Evolutionary conservation across 1,140 invertebrate species (phyloP).

Genomic region (Drosophila arizonae): DNA sequence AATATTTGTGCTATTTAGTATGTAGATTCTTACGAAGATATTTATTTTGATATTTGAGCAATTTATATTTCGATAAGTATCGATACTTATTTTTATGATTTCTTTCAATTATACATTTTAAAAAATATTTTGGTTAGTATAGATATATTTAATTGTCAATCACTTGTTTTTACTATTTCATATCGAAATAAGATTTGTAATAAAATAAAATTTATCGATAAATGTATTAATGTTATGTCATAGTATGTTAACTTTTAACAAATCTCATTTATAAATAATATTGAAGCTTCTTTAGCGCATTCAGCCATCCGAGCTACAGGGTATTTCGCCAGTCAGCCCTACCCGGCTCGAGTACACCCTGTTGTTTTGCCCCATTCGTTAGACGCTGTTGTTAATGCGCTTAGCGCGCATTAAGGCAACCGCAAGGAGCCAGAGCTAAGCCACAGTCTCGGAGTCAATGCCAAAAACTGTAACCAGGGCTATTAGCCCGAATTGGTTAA

Average conservation of each 20-base stretch:
- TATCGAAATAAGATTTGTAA: too few relatives aligned
- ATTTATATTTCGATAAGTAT: neutral
- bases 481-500: slow-evolving; percentile 39
- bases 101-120: too few relatives aligned
- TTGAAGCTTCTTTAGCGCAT: too few relatives aligned
- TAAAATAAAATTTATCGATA: too few relatives aligned
- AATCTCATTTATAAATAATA: too few relatives aligned
- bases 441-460: slow-evolving; percentile 7
- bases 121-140: too few relatives aligned
- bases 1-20: neutral
- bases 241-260: too few relatives aligned
- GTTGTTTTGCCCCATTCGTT: neutral
- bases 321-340: neutral
- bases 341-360: neutral
- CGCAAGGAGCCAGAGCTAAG: slow-evolving; percentile 9
- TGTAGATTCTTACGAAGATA: too few relatives aligned
- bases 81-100: neutral
- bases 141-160: too few relatives aligned
- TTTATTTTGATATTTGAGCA: too few relatives aligned
- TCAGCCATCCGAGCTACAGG: neutral
- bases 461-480: slow-evolving; percentile 17
- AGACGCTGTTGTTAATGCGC: slow-evolving; percentile 30
- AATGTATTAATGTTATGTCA: too few relatives aligned
- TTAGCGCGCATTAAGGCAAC: slow-evolving; percentile 29
- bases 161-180: too few relatives aligned